phyloP scores from a whole-genome alignment of 2,888 invertebrate species.

The Yponomeuta sedellus region DNA sequence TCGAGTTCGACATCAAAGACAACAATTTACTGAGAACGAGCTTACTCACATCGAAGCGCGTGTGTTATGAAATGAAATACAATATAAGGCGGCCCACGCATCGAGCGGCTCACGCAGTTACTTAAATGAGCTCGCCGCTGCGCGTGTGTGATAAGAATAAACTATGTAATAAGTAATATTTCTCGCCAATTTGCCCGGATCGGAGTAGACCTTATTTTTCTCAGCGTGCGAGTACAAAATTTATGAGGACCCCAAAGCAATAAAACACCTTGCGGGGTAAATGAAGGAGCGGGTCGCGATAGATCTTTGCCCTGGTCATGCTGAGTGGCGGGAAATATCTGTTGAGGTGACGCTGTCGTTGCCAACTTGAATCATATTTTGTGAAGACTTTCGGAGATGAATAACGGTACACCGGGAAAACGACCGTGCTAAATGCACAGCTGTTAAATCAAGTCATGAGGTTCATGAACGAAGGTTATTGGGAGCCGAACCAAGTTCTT shows the following conservation, averaged over 20 bases:
- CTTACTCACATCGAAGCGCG: background rate
- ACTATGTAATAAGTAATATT: slow-evolving; percentile 56
- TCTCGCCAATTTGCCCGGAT: slow-evolving; percentile 60
- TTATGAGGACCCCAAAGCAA: slow-evolving; percentile 71
- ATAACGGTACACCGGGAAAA: no score
- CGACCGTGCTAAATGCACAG: no score
- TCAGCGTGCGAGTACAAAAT: slow-evolving; percentile 69
- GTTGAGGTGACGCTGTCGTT: background rate
- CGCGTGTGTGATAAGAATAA: slow-evolving; percentile 47
- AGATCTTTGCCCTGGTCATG: slow-evolving; percentile 63
- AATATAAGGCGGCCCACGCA: background rate
- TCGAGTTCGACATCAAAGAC: background rate
- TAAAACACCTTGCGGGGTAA: slow-evolving; percentile 75
- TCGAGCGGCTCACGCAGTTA: background rate
- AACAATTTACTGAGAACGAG: background rate
- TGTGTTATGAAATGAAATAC: background rate
- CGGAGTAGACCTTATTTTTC: slow-evolving; percentile 66
- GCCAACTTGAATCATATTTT: no score
- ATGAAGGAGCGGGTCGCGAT: slow-evolving; percentile 75
- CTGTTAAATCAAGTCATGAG: no score
- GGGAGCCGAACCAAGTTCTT: no score
- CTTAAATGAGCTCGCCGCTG: slow-evolving; percentile 9
- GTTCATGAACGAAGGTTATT: no score
- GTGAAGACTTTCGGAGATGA: no score
- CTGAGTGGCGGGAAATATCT: slow-evolving; percentile 43